phyloP scores from a whole-genome alignment of 2,888 invertebrate genomes.

The Acanthacorydalis orientalis region DNA sequence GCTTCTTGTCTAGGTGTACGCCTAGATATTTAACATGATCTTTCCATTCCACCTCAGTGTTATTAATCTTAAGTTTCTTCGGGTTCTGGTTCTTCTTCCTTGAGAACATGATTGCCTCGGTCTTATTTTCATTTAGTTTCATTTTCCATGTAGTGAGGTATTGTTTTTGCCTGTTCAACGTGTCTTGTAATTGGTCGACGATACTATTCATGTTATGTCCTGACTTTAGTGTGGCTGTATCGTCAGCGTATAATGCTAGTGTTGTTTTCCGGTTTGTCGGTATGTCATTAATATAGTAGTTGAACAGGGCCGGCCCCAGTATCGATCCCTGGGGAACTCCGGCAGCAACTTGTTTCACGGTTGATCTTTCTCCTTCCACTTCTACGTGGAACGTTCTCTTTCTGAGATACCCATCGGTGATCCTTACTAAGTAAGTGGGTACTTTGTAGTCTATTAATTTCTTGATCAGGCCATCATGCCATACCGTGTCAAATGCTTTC shows the following conservation, averaged over 20 bases:
- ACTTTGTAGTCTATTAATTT: slow-evolving; percentile 10
- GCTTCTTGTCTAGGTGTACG: too few species aligned
- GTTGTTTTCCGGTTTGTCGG: slow-evolving; percentile 7
- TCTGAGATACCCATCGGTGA: slow-evolving; percentile 11
- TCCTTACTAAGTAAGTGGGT: slow-evolving; percentile 10
- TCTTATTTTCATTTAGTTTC: slow-evolving; percentile 8
- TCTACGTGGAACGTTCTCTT: slow-evolving; percentile 11
- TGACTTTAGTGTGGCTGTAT: slow-evolving; percentile 6
- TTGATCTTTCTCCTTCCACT: slow-evolving; percentile 8
- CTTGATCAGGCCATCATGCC: slow-evolving; percentile 13
- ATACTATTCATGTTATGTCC: background rate
- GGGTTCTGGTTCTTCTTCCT: too few species aligned
- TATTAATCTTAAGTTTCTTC: too few species aligned
- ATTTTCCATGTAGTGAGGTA: slow-evolving; percentile 7
- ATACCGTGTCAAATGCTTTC: slow-evolving; percentile 16
- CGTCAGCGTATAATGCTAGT: slow-evolving; percentile 8
- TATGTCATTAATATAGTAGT: slow-evolving; percentile 12
- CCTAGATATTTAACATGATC: too few species aligned
- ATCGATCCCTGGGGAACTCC: slow-evolving; percentile 14
- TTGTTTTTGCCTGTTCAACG: slow-evolving; percentile 3
- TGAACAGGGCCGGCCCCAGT: slow-evolving; percentile 11
- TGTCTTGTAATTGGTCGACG: background rate
- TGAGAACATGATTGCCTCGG: slow-evolving; percentile 5
- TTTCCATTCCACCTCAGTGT: too few species aligned
- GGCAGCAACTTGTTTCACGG: slow-evolving; percentile 8